phyloP scores from a whole-genome alignment of 2,797 vertebrate genomes.

The Melanotaenia boesemani region DNA sequence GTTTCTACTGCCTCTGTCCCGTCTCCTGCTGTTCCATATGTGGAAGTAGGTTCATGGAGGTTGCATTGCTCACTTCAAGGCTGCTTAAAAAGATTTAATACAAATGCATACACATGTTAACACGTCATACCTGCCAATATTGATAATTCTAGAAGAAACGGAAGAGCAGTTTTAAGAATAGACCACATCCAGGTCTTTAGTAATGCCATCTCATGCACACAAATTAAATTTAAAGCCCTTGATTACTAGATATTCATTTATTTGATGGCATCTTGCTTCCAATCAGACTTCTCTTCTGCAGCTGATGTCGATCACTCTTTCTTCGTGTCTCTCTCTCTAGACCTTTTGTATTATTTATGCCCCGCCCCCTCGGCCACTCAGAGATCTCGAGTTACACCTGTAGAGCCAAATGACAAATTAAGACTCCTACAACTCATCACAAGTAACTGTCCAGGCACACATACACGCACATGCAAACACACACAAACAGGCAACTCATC shows the following conservation, averaged over 20 bases:
- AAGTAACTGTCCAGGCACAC: conserved; percentile 67
- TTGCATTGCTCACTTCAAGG: conserved; percentile 24
- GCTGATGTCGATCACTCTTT: conserved; percentile 42
- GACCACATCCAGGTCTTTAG: conserved; percentile 10
- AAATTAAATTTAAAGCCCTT: conserved; percentile 11
- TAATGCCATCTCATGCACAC: not conserved
- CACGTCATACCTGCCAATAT: conserved; percentile 6
- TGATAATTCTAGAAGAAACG: conserved; percentile 16
- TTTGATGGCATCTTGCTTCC: conserved; percentile 36
- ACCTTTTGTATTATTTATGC: conserved; percentile 83
- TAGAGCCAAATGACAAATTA: conserved; percentile 84
- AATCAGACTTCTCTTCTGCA: conserved; percentile 52
- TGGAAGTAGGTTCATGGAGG: conserved; percentile 62
- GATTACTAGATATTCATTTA: conserved; percentile 16
- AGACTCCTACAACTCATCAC: conserved; percentile 74
- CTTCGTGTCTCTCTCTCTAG: conserved; percentile 39
- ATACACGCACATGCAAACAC: conserved; percentile 23
- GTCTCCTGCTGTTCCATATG: conserved; percentile 75
- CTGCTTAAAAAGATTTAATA: conserved; percentile 35
- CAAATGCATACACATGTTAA: conserved; percentile 9
- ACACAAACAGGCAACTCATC: conserved; percentile 36
- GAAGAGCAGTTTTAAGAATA: conserved; percentile 23
- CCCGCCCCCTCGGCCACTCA: conserved; percentile 72
- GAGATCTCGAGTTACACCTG: conserved; percentile 78
- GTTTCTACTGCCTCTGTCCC: conserved; percentile 87